Evolutionary conservation across 2,797 vertebrate species (phyloP), one percentile per base, ranked within the genome.

Genomic region (Muscicapa striata): DNA sequence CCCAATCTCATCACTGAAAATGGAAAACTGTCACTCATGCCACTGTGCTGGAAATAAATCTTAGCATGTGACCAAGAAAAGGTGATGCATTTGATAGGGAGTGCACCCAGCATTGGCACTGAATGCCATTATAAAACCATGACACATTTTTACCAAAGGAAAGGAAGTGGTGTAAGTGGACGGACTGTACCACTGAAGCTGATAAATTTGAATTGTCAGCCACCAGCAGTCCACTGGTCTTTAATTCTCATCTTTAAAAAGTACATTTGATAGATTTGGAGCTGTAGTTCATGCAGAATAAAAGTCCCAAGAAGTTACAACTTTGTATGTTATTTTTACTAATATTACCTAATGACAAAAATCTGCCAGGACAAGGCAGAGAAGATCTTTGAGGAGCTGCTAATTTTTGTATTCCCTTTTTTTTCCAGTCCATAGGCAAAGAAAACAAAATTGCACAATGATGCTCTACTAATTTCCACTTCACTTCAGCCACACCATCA

Each of bases 161-260:
- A 81, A 77, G 24, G 43, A 72, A 84, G 62, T n/a, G 62, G 63
- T 19, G 0, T 22, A 45, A 43, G 34, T 45, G 30, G 41, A 34
- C 23, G 62, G 58, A 34, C n/a, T 32, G 38, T 72, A 62, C n/a
- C 41, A 27, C 0, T 36, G 72, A 54, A 61, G 48, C n/a, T 81
- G 67, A 49, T 49, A 29, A 86, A 40, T 46, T 34, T 80, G 51
- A 93, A 55, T 40, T 78, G 69, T 29, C 87, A 95, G 46, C 19
- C 43, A 34, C 49, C 32, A 40, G 59, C 45, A 64, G 46, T 40
- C 54, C 30, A 46, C 14, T 58, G n/a, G 45, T 55, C 46, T 72
- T 79, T 83, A 93, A 70, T 85, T 90, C 52, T 89, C 64, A 89
- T 26, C 38, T 88, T 84, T n/a, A 59, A 19, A 78, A 87, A 70